Evolutionary conservation across 2,888 invertebrate genomes (phyloP).

Genomic region (Diploptera punctata): DNA sequence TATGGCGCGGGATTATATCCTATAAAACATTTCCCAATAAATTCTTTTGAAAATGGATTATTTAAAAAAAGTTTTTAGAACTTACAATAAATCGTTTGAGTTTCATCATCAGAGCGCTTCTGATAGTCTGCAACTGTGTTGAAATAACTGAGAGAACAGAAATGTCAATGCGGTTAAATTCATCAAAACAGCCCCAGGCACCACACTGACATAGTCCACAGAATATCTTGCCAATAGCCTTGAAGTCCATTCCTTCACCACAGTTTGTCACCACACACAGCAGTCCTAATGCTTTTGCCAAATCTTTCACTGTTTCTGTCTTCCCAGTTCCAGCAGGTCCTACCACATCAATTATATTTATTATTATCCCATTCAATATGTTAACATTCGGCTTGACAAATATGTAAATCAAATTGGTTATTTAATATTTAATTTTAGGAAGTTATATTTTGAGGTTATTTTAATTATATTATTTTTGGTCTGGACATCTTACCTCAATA

Average conservation of each 20-base stretch:
- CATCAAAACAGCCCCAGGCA: constrained; percentile 96
- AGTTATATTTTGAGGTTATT: too few species aligned
- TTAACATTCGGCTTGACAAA: too few species aligned
- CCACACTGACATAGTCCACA: constrained; percentile 85
- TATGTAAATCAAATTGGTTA: too few species aligned
- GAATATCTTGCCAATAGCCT: constrained; percentile 79
- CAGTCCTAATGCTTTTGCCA: constrained; percentile 87
- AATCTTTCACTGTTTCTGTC: constrained; percentile 90
- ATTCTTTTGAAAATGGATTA: too few species aligned
- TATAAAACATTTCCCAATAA: too few species aligned
- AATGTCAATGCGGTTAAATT: constrained; percentile 92
- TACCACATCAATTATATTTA: constrained; percentile 50
- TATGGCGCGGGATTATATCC: too few species aligned
- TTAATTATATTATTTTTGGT: too few species aligned
- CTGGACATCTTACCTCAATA: too few species aligned
- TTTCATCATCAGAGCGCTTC: constrained; percentile 80
- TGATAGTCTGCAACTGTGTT: constrained; percentile 87
- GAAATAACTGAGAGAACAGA: constrained; percentile 94
- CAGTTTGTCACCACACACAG: constrained; percentile 90
- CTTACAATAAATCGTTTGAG: constrained; percentile 76
- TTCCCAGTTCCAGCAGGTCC: constrained; percentile 86
- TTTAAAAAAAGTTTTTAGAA: constrained; percentile 63
- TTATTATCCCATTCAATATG: too few species aligned
- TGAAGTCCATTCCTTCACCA: constrained; percentile 88
- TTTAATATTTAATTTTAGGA: too few species aligned